phyloP scores from a whole-genome alignment of 1,140 invertebrate genomes.

The Lasioglossum albipes region DNA sequence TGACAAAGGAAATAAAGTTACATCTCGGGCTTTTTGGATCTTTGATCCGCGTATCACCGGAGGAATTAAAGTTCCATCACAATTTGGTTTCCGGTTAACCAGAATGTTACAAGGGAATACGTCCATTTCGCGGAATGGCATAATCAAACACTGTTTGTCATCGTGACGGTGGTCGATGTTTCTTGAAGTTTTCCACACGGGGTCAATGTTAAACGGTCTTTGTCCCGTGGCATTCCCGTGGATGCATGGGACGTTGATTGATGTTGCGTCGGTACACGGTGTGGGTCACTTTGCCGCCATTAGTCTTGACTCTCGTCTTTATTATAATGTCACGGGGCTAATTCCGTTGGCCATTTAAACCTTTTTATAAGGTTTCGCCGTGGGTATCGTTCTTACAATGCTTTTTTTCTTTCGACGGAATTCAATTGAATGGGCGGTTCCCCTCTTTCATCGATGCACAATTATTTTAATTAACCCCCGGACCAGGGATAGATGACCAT shows the following conservation, averaged over 20 bases:
- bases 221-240: constrained; percentile 36
- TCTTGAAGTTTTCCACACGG: constrained; percentile 42
- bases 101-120: not conserved
- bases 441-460: not conserved
- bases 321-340: constrained; percentile 63
- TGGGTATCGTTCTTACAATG: constrained; percentile 35
- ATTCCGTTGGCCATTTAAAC: constrained; percentile 57
- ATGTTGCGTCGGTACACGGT: constrained; percentile 55
- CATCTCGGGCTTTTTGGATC: too few species aligned
- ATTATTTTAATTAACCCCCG: constrained; percentile 11
- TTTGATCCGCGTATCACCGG: not conserved
- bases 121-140: not conserved
- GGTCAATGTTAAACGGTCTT: constrained; percentile 52
- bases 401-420: constrained; percentile 11
- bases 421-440: not conserved
- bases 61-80: not conserved
- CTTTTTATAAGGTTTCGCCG: constrained; percentile 45
- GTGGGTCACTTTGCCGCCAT: constrained; percentile 59
- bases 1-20: too few species aligned
- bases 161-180: constrained; percentile 49
- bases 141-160: constrained; percentile 45
- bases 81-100: not conserved
- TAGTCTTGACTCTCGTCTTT: constrained; percentile 67
- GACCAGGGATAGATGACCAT: not conserved
- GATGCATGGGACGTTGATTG: constrained; percentile 63